phyloP scores from a whole-genome alignment of 2,113 vertebrate genomes.

The Okapia johnstoni region DNA sequence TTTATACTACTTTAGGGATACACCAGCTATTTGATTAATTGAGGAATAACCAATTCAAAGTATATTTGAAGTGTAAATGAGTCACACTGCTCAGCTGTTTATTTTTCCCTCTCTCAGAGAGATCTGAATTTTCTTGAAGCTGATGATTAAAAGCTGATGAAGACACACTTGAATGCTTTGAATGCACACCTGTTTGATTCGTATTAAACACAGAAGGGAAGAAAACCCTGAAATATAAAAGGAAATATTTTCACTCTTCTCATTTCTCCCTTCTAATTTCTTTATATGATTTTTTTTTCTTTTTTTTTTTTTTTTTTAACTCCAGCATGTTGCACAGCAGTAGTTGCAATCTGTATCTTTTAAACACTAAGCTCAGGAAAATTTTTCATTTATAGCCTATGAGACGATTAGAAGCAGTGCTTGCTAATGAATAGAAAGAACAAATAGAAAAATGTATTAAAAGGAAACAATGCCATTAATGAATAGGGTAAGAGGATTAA shows the following conservation, averaged over 20 bases:
- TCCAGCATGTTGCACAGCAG: background rate
- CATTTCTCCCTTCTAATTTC: background rate
- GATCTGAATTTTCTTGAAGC: constrained; percentile 79
- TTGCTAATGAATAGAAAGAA: background rate
- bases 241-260: background rate
- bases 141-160: constrained; percentile 75
- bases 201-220: background rate
- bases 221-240: background rate
- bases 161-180: constrained; percentile 56
- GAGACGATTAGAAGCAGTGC: background rate
- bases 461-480: background rate
- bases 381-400: background rate
- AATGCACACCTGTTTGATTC: constrained; percentile 74
- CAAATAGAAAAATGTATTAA: background rate
- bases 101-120: constrained; percentile 79
- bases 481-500: background rate
- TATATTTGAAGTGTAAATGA: constrained; percentile 91
- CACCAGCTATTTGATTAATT: constrained; percentile 89
- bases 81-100: constrained; percentile 83
- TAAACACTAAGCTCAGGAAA: background rate
- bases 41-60: constrained; percentile 86
- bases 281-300: background rate
- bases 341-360: background rate
- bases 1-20: constrained; percentile 90
- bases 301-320: background rate